Conservation (phyloP, 1,140 invertebrate genomes). For the Acromyrmex heyeri region DNA sequence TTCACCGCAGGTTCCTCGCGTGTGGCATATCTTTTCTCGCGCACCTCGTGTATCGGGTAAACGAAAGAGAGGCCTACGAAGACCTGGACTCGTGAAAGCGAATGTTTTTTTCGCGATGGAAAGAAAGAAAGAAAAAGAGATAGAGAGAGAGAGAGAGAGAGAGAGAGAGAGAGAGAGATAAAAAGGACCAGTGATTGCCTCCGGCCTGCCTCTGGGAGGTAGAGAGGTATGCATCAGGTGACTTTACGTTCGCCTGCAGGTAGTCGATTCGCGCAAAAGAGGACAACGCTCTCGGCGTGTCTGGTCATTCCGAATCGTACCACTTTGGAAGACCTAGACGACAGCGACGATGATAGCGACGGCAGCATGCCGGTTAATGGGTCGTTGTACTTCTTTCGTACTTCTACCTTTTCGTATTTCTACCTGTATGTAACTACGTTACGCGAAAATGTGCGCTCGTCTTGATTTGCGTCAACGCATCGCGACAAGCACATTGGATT, state of each 20-base stretch:
- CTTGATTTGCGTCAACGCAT: neutral
- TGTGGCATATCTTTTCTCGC: conserved; percentile 1
- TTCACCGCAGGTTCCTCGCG: conserved; percentile 36
- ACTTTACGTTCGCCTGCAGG: conserved; percentile 70
- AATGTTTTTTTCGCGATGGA: conserved; percentile 73
- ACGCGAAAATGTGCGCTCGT: neutral
- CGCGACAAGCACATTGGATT: neutral
- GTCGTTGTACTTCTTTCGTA: conserved; percentile 13
- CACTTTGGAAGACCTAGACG: conserved; percentile 41
- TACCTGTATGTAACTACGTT: too few species aligned
- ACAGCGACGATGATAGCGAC: neutral
- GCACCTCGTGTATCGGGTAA: conserved; percentile 28
- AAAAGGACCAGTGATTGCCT: conserved; percentile 47
- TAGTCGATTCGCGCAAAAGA: conserved; percentile 48
- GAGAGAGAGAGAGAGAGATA: neutral
- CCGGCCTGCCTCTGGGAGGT: conserved; percentile 45
- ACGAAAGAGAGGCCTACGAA: conserved; percentile 57
- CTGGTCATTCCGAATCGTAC: conserved; percentile 49
- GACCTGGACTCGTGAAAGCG: conserved; percentile 74
- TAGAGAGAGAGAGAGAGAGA: neutral
- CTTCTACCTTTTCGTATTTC: neutral
- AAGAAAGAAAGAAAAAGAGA: neutral
- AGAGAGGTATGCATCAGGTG: conserved; percentile 75
- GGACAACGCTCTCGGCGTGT: conserved; percentile 58
- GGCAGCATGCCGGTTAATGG: conserved; percentile 38